phyloP scores from a whole-genome alignment of 1,140 invertebrate species.

The Drosophila prosaltans region DNA sequence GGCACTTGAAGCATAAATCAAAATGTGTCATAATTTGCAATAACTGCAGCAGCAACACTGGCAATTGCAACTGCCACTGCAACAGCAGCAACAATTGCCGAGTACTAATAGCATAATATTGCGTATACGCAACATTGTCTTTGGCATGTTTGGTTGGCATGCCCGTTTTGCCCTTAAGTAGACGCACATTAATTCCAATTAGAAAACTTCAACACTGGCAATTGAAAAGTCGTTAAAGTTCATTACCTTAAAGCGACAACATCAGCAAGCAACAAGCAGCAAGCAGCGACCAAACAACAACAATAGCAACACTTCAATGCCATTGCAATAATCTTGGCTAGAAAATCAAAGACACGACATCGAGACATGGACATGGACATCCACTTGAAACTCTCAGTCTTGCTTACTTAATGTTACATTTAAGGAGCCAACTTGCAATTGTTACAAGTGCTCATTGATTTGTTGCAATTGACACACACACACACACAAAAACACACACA shows the following conservation, averaged over 20 bases:
- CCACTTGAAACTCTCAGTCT: background rate
- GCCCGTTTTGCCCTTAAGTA: slow-evolving; percentile 65
- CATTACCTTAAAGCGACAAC: slow-evolving; percentile 72
- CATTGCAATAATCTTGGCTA: slow-evolving; percentile 23
- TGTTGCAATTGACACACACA: slow-evolving; percentile 49
- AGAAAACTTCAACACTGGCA: slow-evolving; percentile 70
- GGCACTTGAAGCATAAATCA: slow-evolving; percentile 75
- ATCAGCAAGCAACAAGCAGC: slow-evolving; percentile 22
- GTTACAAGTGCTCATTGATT: slow-evolving; percentile 56
- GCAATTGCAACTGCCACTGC: slow-evolving; percentile 20
- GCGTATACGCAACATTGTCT: slow-evolving; percentile 61
- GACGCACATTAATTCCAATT: slow-evolving; percentile 77
- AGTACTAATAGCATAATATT: slow-evolving; percentile 34
- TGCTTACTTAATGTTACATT: slow-evolving; percentile 32
- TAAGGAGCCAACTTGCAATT: slow-evolving; percentile 40
- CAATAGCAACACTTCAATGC: slow-evolving; percentile 20
- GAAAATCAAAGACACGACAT: slow-evolving; percentile 18
- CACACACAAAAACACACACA: too few relatives aligned
- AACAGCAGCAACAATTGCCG: slow-evolving; percentile 15
- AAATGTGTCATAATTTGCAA: slow-evolving; percentile 75
- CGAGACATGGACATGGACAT: background rate
- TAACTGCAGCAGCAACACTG: slow-evolving; percentile 10
- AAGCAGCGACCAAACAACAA: slow-evolving; percentile 16
- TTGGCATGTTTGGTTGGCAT: slow-evolving; percentile 16
- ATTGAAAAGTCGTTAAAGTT: slow-evolving; percentile 82